Percentiles rank a stretch among this genome's conserved stretches.
phyloP scores from a whole-genome alignment of 2,113 vertebrate species.

The Echinops telfairi region DNA sequence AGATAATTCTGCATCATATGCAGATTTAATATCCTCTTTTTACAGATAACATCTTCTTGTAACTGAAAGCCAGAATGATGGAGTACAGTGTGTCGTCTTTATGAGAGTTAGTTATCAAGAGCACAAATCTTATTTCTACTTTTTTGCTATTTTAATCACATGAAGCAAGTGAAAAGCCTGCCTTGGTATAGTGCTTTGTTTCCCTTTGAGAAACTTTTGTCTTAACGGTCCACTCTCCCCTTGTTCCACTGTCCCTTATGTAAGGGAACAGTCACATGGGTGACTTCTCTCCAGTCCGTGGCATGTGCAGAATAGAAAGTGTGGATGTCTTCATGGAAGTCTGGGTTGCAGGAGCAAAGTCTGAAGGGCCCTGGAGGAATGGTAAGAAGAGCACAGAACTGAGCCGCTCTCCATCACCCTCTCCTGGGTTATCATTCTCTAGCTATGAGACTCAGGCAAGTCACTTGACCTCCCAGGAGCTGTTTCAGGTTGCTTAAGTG shows the following conservation, averaged over 20 bases:
- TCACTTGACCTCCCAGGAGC: not conserved
- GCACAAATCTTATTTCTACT: not conserved
- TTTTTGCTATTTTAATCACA: not conserved
- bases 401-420: not conserved
- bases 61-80: slow-evolving; percentile 54
- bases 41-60: not conserved
- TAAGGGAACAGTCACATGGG: not conserved
- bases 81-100: not conserved
- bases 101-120: slow-evolving; percentile 43
- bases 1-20: not conserved
- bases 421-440: not conserved
- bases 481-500: not conserved
- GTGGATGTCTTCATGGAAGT: not conserved
- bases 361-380: not conserved
- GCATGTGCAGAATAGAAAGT: not conserved
- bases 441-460: not conserved
- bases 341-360: not conserved
- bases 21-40: slow-evolving; percentile 7
- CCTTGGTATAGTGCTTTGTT: not conserved
- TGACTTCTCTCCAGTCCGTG: not conserved
- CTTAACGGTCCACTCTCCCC: not conserved
- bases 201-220: not conserved
- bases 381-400: not conserved
- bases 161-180: not conserved
- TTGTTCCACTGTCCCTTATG: not conserved